Percentiles rank a stretch among this genome's conserved stretches.
Evolutionary conservation across 2,113 vertebrate species (phyloP).

Genomic region (Crotalus helleri): DNA sequence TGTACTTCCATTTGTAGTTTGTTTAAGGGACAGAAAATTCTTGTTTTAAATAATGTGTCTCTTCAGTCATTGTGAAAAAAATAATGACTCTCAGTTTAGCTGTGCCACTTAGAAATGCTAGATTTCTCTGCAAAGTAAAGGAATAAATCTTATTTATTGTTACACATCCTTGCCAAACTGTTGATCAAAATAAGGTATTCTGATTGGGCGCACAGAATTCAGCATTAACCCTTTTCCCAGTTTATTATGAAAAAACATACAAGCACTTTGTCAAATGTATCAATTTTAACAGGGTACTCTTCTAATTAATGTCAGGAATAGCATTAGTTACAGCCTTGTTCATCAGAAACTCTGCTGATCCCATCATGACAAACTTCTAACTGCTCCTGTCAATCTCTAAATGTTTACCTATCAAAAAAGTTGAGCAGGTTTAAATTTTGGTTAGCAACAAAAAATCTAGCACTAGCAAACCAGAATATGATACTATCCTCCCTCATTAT

Average conservation of each 20-base stretch:
- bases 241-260: background rate
- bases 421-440: background rate
- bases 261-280: constrained; percentile 26
- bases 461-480: background rate
- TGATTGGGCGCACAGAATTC: background rate
- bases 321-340: background rate
- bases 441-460: background rate
- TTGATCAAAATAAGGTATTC: constrained; percentile 42
- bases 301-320: background rate
- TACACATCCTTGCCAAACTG: constrained; percentile 15
- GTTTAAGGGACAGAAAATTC: constrained; percentile 19
- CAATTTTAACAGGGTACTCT: constrained; percentile 17
- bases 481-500: background rate
- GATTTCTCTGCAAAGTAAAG: constrained; percentile 15
- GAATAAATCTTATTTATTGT: background rate
- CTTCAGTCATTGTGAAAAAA: constrained; percentile 37
- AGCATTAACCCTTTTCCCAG: constrained; percentile 2
- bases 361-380: constrained; percentile 19
- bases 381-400: background rate
- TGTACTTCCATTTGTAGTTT: constrained; percentile 19
- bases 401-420: constrained; percentile 14
- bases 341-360: background rate
- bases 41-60: constrained; percentile 19
- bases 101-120: constrained; percentile 31
- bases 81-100: constrained; percentile 28